Evolutionary conservation across 2,113 vertebrate genomes (phyloP).

Genomic region (Myrmecobius fasciatus): DNA sequence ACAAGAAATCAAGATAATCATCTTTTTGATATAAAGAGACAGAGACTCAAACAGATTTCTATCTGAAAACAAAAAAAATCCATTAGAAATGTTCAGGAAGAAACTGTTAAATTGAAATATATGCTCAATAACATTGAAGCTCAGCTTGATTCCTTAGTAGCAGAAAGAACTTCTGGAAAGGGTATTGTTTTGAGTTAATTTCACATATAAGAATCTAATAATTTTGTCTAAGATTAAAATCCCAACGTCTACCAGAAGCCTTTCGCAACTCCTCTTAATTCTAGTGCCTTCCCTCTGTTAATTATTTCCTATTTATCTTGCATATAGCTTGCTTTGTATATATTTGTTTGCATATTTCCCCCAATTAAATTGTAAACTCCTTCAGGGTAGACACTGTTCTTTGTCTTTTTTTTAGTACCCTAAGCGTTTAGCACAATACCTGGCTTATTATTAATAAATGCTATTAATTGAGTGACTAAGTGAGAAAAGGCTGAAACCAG

Average conservation of each 20-base stretch:
- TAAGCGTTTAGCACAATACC: background rate
- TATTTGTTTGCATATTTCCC: background rate
- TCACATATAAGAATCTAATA: background rate
- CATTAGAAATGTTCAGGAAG: background rate
- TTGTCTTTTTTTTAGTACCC: background rate
- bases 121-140: background rate
- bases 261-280: background rate
- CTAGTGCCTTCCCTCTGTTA: background rate
- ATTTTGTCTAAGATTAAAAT: background rate
- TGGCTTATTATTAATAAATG: background rate
- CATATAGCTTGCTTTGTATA: background rate
- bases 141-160: background rate
- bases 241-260: background rate
- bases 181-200: background rate
- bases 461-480: background rate
- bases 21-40: background rate
- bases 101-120: background rate
- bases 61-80: background rate
- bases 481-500: too few species aligned
- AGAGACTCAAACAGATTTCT: background rate
- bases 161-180: background rate
- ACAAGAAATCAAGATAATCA: background rate
- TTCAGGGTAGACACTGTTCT: background rate
- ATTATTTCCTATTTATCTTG: background rate
- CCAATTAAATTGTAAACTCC: background rate